Base-by-base conservation (phyloP, 2,113 vertebrate species). In the Phalacrocorax brasilianus region DNA sequence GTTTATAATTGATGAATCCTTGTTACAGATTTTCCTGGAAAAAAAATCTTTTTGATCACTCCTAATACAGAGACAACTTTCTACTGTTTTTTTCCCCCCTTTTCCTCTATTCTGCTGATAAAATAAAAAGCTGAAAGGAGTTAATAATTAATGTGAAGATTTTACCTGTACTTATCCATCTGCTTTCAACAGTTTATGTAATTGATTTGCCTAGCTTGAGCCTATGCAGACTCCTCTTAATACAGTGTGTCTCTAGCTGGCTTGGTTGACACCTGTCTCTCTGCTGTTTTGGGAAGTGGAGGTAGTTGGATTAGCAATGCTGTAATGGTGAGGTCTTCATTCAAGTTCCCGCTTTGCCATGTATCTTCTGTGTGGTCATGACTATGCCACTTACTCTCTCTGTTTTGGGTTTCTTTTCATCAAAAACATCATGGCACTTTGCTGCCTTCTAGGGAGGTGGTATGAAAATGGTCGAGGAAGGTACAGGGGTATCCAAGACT, bases 101-200 rank as follows among this genome's bases (percentile, higher is more conserved):
- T 72, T 83, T 73, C 11, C 8, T 56, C 12, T 40, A 32, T 68
- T 92, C 49, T 80, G n/a, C 8, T 78, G 53, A 75, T 75, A 84
- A 93, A 91, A 93, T 73, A 62, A 90, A 93, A 92, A 92, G 9
- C 67, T 47, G 40, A 83, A 65, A 80, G 38, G 14, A 67, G 13
- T 89, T 91, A 95, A 89, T 91, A 94, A 94, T 91, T 85, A 49
- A 92, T 70, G 66, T 67, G 19, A 78, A 83, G 88, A 75, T 83
- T 89, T 95, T 91, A 85, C 49, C 61, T 86, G 40, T 84, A 88
- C 27, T 70, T 91, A 91, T 22, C 32, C 40, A 49, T 59, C 56
- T 89, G 8, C 47, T 94, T 91, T 88, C 55, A 81, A 30, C 53
- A 55, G 33, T 91, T 91, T 93, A 84, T 88, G 91, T 50, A 78